Evolutionary conservation across 2,113 vertebrate genomes (phyloP), one percentile per base, ranked within the genome.

Genomic region (Condylura cristata): DNA sequence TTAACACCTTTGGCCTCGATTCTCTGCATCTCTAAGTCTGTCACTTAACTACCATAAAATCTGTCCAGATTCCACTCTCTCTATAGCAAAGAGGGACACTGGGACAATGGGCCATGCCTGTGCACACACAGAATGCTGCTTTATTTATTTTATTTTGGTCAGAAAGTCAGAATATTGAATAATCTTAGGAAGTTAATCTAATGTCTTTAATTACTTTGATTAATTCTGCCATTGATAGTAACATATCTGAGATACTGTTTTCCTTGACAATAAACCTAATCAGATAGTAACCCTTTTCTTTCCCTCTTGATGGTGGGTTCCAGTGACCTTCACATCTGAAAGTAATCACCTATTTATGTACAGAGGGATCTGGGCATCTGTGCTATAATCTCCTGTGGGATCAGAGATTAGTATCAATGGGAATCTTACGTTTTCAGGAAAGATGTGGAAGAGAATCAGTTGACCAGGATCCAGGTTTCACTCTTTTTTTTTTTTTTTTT

Each of bases 391-490:
- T 74, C 22, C 44, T 44, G 7, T 51, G 70, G 44, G 51, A 37
- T n/a, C 20, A 20, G 20, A 88, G 32, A 48, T 60, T 24, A 79
- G 5, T 51, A 79, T 86, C 51, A 79, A 79, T 65, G 48, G 63
- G 65, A 82, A 87, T 30, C 14, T 41, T 22, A 20, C 3, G 12
- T 58, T 56, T 81, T 37, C 24, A 68, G 56, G 56, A 95, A 74
- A 66, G 39, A 37, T 17, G 28, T 51, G 91, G 95, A 92, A 94
- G 72, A 95, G 56, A 90, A 41, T 51, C 32, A 83, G 63, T 10
- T 70, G 53, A 87, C 83, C 91, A 70, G 58, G 46, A 71, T 65
- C 46, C n/a, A 82, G 94, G 28, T 37, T 92, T 96, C 37, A 22
- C 46, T 83, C 97, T n/a, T n/a, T n/a, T n/a, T 96, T 22, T 56